Conservation (phyloP, 2,113 vertebrate species). For the Tenrec ecaudatus region DNA sequence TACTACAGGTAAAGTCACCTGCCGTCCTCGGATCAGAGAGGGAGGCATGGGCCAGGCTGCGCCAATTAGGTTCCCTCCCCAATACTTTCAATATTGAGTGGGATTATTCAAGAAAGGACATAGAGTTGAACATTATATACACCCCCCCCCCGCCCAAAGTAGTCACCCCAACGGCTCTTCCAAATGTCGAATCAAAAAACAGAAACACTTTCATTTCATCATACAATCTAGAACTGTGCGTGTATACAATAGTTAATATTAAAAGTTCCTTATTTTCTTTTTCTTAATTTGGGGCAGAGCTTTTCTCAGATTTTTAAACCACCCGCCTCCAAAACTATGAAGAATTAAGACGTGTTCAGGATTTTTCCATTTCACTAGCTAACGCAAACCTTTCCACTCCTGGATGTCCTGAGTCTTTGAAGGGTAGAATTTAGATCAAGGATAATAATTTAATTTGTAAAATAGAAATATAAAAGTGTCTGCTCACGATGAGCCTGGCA, state of each 20-base stretch:
- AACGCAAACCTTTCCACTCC: conserved; percentile 57
- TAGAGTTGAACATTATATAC: neutral
- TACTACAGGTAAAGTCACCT: neutral
- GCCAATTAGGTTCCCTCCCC: neutral
- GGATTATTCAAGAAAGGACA: neutral
- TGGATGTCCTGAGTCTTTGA: neutral
- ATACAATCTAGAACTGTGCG: neutral
- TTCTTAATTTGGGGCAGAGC: conserved; percentile 54
- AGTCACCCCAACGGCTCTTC: no score
- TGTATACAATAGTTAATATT: neutral
- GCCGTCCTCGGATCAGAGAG: neutral
- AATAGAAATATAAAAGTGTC: conserved; percentile 73
- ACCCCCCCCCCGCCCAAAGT: neutral
- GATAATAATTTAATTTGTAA: conserved; percentile 74
- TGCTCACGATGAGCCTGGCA: conserved; percentile 70
- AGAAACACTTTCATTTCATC: conserved; percentile 32
- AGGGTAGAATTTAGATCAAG: conserved; percentile 66
- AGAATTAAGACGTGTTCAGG: conserved; percentile 55
- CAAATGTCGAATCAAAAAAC: no score
- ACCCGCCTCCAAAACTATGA: conserved; percentile 59
- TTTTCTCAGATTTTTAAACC: conserved; percentile 58
- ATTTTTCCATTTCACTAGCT: conserved; percentile 69
- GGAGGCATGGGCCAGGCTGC: neutral
- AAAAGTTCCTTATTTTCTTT: neutral
- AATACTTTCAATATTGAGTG: neutral